Conservation (phyloP, 2,888 invertebrate species). For the Harmothoe impar region DNA sequence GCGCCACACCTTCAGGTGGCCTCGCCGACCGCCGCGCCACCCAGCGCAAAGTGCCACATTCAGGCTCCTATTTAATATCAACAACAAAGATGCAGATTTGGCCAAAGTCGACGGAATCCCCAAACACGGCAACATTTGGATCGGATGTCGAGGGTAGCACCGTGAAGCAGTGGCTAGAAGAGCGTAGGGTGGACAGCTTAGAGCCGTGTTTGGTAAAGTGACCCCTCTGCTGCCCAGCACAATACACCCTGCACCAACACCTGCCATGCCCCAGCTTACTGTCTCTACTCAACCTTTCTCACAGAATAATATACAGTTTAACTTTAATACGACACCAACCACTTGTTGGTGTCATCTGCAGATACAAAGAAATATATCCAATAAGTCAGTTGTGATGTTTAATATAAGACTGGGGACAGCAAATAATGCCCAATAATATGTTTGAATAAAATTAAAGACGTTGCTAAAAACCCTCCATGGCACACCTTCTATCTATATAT, state of each 20-base stretch:
- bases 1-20: neutral
- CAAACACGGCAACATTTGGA: constrained; percentile 57
- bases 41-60: constrained; percentile 43
- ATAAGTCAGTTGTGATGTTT: too few relatives aligned
- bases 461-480: too few relatives aligned
- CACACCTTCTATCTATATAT: too few relatives aligned
- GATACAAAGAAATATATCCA: too few relatives aligned
- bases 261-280: neutral
- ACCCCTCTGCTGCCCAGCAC: neutral
- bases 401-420: too few relatives aligned
- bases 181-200: neutral
- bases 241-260: constrained; percentile 33
- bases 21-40: neutral
- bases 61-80: constrained; percentile 53
- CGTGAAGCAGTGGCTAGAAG: neutral
- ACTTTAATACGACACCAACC: too few relatives aligned
- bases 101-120: constrained; percentile 44
- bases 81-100: constrained; percentile 37
- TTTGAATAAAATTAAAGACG: too few relatives aligned
- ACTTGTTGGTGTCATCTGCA: too few relatives aligned
- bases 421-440: too few relatives aligned
- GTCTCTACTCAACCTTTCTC: too few relatives aligned
- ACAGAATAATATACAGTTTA: too few relatives aligned
- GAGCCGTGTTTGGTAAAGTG: constrained; percentile 1
- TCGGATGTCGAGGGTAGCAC: constrained; percentile 20